Base-by-base conservation (phyloP, 1,140 invertebrate genomes). In the Sipha flava region DNA sequence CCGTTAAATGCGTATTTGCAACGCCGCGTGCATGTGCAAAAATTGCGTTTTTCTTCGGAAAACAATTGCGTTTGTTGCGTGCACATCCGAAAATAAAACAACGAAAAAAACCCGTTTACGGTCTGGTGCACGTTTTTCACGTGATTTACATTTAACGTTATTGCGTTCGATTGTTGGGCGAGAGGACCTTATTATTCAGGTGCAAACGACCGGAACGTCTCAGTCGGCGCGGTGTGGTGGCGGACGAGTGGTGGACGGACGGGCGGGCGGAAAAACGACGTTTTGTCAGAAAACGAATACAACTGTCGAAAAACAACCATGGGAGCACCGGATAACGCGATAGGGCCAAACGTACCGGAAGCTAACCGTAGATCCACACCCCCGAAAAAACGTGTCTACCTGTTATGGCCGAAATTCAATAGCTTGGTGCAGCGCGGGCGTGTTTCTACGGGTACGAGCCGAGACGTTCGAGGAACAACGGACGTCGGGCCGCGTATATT, bases 321-420 rank as follows among this genome's bases (percentile, higher is more conserved):
- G 72, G 31, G 31, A 34, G 9, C 34, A 37, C 21, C 31, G 34
- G n/a, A 40, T 40, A 18, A 75, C 52, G 72, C n/a, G 72, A 73
- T 73, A 73, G 70, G 72, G 23, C 34, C 9, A 26, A 57, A 37
- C 12, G 9, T 3, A 37, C 72, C 52, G 72, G 72, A 75, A 75
- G 12, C 31, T 18, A 40, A 26, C 37, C 64, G 37, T 26, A 26
- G 3, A 45, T 75, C 29, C 72, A 75, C 73, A 77, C 73, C 52
- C 73, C 49, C 49, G 49, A 77, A 59, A 77, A 77, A 57, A 18
- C 29, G 18, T 21, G 3, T 18, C n/a, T 73, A 77, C 47, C 49
- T 77, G 47, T 43, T 59, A 37, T 57, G 73, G 49, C 31, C 31
- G 72, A 75, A 73, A 73, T 73, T 73, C 70, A 73, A 73, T 73